Percentiles rank a stretch among this genome's conserved stretches.
Conservation (phyloP, 2,113 vertebrate genomes). For the Podiceps cristatus region DNA sequence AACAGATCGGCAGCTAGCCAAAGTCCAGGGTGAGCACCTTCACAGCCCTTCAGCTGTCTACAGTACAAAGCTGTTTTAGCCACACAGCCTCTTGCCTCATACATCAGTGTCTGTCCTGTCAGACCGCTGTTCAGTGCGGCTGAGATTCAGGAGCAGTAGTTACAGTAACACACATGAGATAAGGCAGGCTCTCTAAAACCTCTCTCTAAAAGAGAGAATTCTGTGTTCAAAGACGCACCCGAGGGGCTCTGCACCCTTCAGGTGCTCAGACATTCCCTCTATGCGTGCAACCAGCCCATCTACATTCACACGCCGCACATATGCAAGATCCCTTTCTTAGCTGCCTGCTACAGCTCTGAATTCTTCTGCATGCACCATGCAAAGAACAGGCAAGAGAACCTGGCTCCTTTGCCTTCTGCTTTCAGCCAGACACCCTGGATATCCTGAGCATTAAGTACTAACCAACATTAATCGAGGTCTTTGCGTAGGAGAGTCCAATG, state of each 20-base stretch:
- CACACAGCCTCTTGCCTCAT: neutral
- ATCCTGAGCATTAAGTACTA: neutral
- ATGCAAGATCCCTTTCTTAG: neutral
- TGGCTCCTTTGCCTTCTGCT: neutral
- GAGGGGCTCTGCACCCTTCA: neutral
- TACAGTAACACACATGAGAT: neutral
- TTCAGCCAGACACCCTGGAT: neutral
- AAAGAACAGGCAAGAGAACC: neutral
- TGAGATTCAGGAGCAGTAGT: neutral
- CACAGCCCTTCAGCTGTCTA: neutral
- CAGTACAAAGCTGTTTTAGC: neutral
- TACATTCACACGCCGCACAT: accelerated
- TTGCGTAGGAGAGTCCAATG: neutral
- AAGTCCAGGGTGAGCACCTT: neutral
- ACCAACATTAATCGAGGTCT: neutral
- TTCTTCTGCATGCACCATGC: neutral
- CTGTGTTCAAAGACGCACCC: neutral
- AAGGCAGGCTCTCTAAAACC: neutral
- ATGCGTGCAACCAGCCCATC: accelerated
- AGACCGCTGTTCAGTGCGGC: neutral
- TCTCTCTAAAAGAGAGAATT: neutral
- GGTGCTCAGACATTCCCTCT: neutral
- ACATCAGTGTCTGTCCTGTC: neutral
- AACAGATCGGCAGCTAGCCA: neutral
- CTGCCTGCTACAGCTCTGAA: neutral